Base-by-base conservation (phyloP, 2,113 vertebrate genomes). In the Numida meleagris region DNA sequence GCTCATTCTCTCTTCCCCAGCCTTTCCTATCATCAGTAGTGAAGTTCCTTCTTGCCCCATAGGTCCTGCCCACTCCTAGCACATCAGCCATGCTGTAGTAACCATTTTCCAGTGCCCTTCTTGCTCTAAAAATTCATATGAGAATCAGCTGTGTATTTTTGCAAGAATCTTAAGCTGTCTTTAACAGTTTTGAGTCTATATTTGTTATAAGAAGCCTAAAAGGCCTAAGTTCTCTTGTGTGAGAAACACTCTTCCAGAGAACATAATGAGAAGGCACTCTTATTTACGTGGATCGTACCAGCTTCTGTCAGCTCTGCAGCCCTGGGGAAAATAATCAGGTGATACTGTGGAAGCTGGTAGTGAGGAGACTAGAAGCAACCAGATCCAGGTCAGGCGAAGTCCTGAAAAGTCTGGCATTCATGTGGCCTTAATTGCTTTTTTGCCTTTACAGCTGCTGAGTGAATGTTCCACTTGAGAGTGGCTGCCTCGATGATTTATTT, bases 211-310 rank as follows among this genome's bases (percentile, higher is more conserved):
- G 51, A 53, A 15, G 70, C 65, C 15, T 40, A 71, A 83, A 50
- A 53, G 27, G 70, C 65, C 15, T 40, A 71, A 83, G 55, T 83
- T 93, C 25, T 88, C 68, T 88, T 83, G 65, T 74, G 70, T 94
- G 80, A 92, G 86, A 93, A 89, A 75, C 67, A 82, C 58, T 2
- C 7, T 85, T 88, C 82, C 79, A 86, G 75, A 86, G 63, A 83
- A 94, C 90, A 90, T 95, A 93, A 95, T 93, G 90, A 83, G 73
- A 81, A 93, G 46, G 2, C 3, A 67, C 76, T 90, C 73, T 92
- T 76, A 78, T 93, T 95, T 94, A 78, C 76, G 65, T 93, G 57
- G 75, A 75, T 92, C 77, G 46, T 84, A 81, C 34, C 42, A 88
- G 88, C 45, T 85, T 53, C 87, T 2, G 1, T 89, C 1, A 2